Evolutionary conservation across 2,113 vertebrate species (phyloP).

Genomic region (Apteryx owenii): DNA sequence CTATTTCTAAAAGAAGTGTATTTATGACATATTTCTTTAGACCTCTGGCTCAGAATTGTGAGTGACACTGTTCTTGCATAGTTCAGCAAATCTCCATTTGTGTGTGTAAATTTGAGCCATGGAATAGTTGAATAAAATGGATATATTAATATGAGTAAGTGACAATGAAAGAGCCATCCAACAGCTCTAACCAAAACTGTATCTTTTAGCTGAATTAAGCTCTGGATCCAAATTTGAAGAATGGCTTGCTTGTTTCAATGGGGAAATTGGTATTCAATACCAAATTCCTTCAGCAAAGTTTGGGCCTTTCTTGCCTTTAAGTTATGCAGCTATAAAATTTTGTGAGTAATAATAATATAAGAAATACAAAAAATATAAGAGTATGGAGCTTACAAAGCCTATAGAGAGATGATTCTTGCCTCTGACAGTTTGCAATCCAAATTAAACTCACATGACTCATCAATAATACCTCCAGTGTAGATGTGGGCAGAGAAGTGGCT

Average conservation of each 20-base stretch:
- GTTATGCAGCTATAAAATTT: neutral
- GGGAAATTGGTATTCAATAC: neutral
- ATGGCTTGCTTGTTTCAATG: neutral
- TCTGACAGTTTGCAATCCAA: neutral
- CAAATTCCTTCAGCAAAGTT: neutral
- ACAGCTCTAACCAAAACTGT: neutral
- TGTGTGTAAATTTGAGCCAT: neutral
- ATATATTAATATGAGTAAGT: neutral
- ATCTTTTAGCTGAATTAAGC: neutral
- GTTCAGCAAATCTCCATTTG: neutral
- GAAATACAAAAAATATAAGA: neutral
- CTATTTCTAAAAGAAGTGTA: neutral
- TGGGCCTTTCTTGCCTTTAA: neutral
- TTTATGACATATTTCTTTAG: neutral
- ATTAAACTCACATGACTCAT: neutral
- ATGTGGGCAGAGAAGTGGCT: neutral
- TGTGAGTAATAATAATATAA: neutral
- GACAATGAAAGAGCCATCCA: neutral
- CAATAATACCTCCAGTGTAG: neutral
- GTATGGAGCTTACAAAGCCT: neutral
- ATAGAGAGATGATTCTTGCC: neutral
- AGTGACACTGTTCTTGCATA: rapidly evolving
- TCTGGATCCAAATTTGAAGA: neutral
- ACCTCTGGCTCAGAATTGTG: neutral
- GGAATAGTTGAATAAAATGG: neutral